Conservation (phyloP, 2,113 vertebrate genomes). For the Theropithecus gelada region DNA sequence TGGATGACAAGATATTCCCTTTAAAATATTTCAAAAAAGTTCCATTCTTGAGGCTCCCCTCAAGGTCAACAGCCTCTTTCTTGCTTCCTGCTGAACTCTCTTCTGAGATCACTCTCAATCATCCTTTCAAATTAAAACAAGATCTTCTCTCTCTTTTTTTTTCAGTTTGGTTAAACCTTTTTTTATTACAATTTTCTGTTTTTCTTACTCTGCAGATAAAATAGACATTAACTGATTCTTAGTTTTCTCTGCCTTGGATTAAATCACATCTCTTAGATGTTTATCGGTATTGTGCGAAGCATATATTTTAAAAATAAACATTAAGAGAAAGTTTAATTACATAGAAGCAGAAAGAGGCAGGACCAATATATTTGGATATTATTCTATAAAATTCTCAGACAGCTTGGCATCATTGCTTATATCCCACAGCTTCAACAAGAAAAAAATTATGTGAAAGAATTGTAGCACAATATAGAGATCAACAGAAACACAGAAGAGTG, state of each 20-base stretch:
- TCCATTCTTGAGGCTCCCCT: not conserved
- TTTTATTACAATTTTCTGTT: not conserved
- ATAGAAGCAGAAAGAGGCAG: not conserved
- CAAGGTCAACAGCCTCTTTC: not conserved
- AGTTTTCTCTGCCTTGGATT: not conserved
- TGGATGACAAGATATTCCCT: not conserved
- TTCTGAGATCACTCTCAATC: not conserved
- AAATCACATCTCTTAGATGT: not conserved
- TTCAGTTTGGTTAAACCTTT: not conserved
- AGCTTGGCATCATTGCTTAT: conserved; percentile 10
- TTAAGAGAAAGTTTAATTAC: conserved; percentile 1
- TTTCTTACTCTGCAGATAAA: not conserved
- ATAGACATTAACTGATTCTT: not conserved
- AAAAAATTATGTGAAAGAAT: not conserved
- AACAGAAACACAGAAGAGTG: conserved; percentile 6
- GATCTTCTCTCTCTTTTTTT: not conserved
- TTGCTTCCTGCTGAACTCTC: not conserved
- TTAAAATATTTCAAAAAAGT: not conserved
- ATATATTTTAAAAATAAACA: conserved; percentile 34
- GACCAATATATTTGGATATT: conserved; percentile 13
- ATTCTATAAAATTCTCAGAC: conserved; percentile 32
- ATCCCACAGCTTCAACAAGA: conserved; percentile 5
- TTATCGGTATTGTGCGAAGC: not conserved
- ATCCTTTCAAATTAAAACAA: not conserved
- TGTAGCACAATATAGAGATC: not conserved